Base-by-base conservation (phyloP, 2,888 invertebrate genomes). In the Meliscaeva auricollis region DNA sequence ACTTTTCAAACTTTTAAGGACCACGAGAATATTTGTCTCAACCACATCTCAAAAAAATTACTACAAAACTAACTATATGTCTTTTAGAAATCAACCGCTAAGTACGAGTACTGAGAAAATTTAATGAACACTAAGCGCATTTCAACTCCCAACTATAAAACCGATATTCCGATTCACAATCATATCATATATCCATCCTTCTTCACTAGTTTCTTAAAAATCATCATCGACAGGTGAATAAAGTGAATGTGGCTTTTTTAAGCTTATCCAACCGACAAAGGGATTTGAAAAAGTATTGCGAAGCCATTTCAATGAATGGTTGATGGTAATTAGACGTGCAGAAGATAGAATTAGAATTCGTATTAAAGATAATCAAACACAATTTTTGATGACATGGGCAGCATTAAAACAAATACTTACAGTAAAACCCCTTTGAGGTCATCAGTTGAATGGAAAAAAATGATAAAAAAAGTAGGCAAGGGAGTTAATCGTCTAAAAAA, bases 301-400 rank as follows among this genome's bases (percentile, higher is more conserved):
- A 81, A 81, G 58, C 81, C 81, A 9, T 76, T 72, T 20, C 9
- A 72, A 41, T 82, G 77, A 70, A 60, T 60, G 26, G 44, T 46
- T 69, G 64, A 69, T 72, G 58, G 17, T 41, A 66, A 76, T 66
- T 58, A 54, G 38, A 41, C 11, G 46, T 11, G 15, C 52, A 41
- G 6, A 54, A 64, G 48, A 38, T 32, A 60, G 50, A 54, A 48
- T 69, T 50, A 17, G 58, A 32, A 56, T 54, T 56, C 32, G 62
- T 54, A 48, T 26, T 52, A 41, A 38, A 26, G 20, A 74, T 46
- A 52, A 48, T 48, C 44, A 46, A 46, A 22, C 20, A 26, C 35
- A 44, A 50, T 66, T 60, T 13, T 48, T 78, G 72, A 78, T 72
- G 73, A 62, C 60, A 50, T 20, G 15, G 3, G 50, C 66, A 38